Conservation (phyloP, 2,888 invertebrate genomes). For the Mesochorus sp. region DNA sequence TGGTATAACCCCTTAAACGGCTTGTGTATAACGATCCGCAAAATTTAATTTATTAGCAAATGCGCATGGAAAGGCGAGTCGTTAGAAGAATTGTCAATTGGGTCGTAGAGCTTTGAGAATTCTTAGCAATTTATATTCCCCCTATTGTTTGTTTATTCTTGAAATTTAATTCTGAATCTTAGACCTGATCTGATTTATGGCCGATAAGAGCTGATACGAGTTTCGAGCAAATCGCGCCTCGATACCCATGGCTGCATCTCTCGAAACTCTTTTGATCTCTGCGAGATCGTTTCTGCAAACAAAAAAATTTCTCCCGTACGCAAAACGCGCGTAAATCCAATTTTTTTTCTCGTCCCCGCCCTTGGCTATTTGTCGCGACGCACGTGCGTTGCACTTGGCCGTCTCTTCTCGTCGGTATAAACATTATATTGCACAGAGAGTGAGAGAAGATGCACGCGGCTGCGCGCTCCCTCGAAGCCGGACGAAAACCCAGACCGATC, state of each 20-base stretch:
- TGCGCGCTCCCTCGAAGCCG: slow-evolving; percentile 50
- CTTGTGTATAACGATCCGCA: too few species aligned
- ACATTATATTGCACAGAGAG: neutral
- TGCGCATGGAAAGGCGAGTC: too few species aligned
- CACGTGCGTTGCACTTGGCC: slow-evolving; percentile 50
- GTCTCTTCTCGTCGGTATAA: neutral
- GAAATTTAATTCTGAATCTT: too few species aligned
- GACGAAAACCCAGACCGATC: slow-evolving; percentile 54
- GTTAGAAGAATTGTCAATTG: too few species aligned
- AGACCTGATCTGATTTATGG: slow-evolving; percentile 3
- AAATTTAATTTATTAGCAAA: too few species aligned
- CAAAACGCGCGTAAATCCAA: neutral
- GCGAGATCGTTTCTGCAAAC: neutral
- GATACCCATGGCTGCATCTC: slow-evolving; percentile 28
- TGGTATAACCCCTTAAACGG: too few species aligned
- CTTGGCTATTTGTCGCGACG: slow-evolving; percentile 5
- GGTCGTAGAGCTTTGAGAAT: too few species aligned
- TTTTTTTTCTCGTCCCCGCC: neutral
- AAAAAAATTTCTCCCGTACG: neutral
- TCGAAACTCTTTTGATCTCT: slow-evolving; percentile 31
- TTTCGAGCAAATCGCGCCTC: slow-evolving; percentile 26
- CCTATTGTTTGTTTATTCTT: too few species aligned
- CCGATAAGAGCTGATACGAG: slow-evolving; percentile 1
- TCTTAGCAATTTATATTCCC: too few species aligned
- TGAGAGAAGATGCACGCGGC: slow-evolving; percentile 33